These are phyloP conservation scores for Spodoptera littoralis DNA, from an alignment of 2,888 invertebrate genomes.

Conservation along the genomic window DNA sequence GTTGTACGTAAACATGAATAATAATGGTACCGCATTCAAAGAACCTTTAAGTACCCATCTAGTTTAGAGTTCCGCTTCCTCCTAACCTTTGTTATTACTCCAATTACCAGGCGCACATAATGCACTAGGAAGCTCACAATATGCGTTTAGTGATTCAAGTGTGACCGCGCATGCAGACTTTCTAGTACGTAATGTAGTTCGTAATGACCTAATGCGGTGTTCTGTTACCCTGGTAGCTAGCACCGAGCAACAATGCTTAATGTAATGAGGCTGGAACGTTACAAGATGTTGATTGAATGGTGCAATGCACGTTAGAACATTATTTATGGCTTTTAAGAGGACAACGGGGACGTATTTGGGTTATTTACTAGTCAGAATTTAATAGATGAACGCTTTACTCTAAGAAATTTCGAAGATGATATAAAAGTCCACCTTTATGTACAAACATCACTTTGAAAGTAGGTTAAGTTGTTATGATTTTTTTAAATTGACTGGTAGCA, in stretches of 20 bases:
- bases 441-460: too few species aligned
- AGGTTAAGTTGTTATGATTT: too few species aligned
- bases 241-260: slow-evolving; percentile 43
- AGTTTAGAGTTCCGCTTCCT: slow-evolving; percentile 51
- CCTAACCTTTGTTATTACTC: slow-evolving; percentile 50
- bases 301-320: slow-evolving; percentile 42
- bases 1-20: slow-evolving; percentile 33
- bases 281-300: slow-evolving; percentile 54
- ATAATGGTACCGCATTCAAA: slow-evolving; percentile 12
- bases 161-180: slow-evolving; percentile 59
- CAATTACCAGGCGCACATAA: slow-evolving; percentile 56
- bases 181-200: slow-evolving; percentile 38
- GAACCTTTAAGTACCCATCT: slow-evolving; percentile 41
- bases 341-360: slow-evolving; percentile 29
- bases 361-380: background rate
- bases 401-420: too few species aligned
- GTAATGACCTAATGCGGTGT: slow-evolving; percentile 54
- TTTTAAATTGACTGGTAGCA: too few species aligned
- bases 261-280: slow-evolving; percentile 52
- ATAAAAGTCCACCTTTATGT: too few species aligned
- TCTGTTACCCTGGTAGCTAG: slow-evolving; percentile 52
- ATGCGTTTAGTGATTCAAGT: slow-evolving; percentile 64
- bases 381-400: too few species aligned
- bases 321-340: slow-evolving; percentile 39
- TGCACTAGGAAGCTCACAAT: slow-evolving; percentile 55